These are phyloP conservation scores for Albula goreensis DNA, from an alignment of 2,113 vertebrate species.

Conservation along the genomic window DNA sequence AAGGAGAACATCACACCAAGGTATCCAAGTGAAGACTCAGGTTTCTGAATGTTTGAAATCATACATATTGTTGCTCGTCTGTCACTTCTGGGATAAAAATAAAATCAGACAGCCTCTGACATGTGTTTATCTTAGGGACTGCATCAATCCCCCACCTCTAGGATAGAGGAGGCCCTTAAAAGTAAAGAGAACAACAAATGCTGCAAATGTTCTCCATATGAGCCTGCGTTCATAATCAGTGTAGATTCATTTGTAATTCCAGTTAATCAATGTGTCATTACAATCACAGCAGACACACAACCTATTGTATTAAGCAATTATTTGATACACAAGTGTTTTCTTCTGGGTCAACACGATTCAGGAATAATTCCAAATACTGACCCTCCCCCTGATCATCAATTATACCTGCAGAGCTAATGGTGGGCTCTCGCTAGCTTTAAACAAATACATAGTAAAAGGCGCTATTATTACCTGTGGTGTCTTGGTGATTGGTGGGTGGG, in stretches of 20 bases:
- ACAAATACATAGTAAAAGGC: conserved; percentile 2
- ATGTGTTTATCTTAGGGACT: background rate
- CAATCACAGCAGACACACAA: conserved; percentile 18
- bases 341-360: background rate
- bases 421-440: background rate
- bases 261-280: conserved; percentile 21
- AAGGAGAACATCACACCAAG: background rate
- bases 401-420: conserved; percentile 23
- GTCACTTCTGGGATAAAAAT: background rate
- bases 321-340: conserved; percentile 13
- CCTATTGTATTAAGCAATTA: background rate
- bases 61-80: background rate
- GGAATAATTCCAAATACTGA: background rate
- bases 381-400: conserved; percentile 14
- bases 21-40: background rate
- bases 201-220: background rate
- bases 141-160: background rate
- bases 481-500: background rate
- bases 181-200: background rate
- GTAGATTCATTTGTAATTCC: conserved; percentile 11
- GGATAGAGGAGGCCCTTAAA: background rate
- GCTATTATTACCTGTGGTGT: background rate
- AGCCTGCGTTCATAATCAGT: background rate
- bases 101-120: background rate
- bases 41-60: background rate